These are phyloP conservation scores for Drosophila lini DNA, from an alignment of 1,140 invertebrate genomes.

Conservation along the genomic window DNA sequence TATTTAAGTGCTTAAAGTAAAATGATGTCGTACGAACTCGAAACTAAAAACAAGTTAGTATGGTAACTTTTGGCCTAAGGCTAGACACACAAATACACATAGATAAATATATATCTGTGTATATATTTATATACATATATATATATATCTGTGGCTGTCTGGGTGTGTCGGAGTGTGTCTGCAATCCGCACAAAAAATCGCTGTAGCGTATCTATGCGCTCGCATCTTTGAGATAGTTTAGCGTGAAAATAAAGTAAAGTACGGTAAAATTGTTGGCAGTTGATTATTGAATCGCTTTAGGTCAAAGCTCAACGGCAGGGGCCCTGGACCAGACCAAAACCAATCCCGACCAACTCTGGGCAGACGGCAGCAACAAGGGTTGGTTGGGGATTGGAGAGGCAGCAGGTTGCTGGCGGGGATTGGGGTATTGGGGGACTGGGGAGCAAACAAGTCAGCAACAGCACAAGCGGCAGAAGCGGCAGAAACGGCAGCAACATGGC, in stretches of 20 bases:
- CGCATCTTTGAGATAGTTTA: conserved; percentile 83
- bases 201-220: conserved; percentile 81
- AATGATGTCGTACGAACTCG: conserved; percentile 84
- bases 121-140: conserved; percentile 7
- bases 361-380: conserved; percentile 28
- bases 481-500: conserved; percentile 55
- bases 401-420: conserved; percentile 13
- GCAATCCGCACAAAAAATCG: conserved; percentile 81
- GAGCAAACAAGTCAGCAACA: conserved; percentile 68
- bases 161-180: conserved; percentile 58
- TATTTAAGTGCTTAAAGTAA: conserved; percentile 84
- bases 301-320: conserved; percentile 70
- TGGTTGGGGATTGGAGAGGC: conserved; percentile 17
- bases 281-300: conserved; percentile 83
- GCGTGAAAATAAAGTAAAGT: conserved; percentile 83
- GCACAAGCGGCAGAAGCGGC: conserved; percentile 62
- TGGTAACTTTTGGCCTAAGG: conserved; percentile 82
- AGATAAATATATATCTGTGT: conserved; percentile 7
- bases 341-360: conserved; percentile 39
- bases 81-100: conserved; percentile 44
- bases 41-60: conserved; percentile 83
- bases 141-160: conserved; percentile 23
- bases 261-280: conserved; percentile 83
- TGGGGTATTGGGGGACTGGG: not conserved
- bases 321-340: conserved; percentile 31